A percentile compares a stretch with the other conserved stretches of the same genome.
These are phyloP conservation scores for Tubiluchus corallicola DNA, from an alignment of 2,888 invertebrate species.

Conservation along the genomic window DNA sequence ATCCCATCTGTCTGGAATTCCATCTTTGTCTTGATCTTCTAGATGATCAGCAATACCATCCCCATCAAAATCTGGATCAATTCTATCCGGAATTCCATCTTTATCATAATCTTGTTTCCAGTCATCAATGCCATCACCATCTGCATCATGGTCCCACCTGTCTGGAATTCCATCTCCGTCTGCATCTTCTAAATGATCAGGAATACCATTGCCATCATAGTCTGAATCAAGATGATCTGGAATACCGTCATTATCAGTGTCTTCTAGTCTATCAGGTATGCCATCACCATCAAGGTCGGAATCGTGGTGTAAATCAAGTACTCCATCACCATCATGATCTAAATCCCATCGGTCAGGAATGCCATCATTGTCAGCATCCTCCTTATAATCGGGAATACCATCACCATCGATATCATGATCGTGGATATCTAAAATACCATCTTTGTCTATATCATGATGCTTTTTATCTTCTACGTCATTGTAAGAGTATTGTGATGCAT, in stretches of 20 bases:
- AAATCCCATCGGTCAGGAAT: no score
- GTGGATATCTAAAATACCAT: background rate
- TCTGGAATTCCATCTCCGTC: background rate
- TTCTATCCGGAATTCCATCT: background rate
- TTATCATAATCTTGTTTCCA: background rate
- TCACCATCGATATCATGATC: background rate
- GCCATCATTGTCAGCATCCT: background rate
- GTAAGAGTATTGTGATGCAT: no score
- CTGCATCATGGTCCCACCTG: background rate
- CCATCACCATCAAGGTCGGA: background rate
- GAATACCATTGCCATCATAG: background rate
- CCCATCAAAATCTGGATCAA: background rate
- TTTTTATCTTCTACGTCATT: no score
- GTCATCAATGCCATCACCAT: background rate
- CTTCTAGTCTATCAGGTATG: background rate
- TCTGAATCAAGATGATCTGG: background rate
- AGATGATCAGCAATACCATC: background rate
- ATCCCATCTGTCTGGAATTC: background rate
- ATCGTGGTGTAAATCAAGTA: background rate
- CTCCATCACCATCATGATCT: conserved; percentile 1
- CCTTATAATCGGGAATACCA: background rate
- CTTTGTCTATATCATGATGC: no score
- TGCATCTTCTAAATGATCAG: background rate
- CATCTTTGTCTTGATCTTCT: background rate
- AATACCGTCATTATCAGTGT: background rate